Evolutionary conservation across 2,888 invertebrate species (phyloP), one percentile per base, ranked within the genome.

Genomic region (Rotaria magnacalcarata): DNA sequence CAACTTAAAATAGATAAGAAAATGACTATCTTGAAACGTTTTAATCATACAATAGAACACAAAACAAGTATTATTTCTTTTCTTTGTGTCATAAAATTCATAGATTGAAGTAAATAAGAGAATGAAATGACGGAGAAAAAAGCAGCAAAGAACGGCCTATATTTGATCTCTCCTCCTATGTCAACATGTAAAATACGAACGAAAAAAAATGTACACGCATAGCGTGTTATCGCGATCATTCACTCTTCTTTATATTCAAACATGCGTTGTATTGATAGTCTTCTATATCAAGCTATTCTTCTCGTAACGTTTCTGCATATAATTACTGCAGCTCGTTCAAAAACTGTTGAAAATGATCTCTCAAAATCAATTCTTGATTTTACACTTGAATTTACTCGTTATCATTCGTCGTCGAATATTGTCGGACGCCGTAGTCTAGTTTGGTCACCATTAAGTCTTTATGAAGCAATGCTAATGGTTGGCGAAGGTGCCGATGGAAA

Each of bases 381-480:
- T 47, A 80, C 80, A 10, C 10, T n/a, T 14, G 47, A n/a, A 21
- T 80, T 80, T n/a, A 47, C 47, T 47, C 80, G 80, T 47, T n/a
- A 47, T 47, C 80, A 80, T 43, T 80, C 80, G 4, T 80, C 47
- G n/a, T 14, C 80, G 2, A 8, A 80, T 80, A 8, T 80, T 47
- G 80, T 24, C 14, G 80, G 80, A n/a, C 80, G 80, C 11, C 80
- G 80, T 11, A 47, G 5, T 43, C 6, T 80, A 19, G 47, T 80
- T 14, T 80, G 80, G 80, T 80, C 80, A 14, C 80, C 80, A 47
- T 47, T 80, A n/a, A 80, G 80, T 80, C 80, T 80, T 10, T 80
- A 80, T 47, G 7, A 47, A n/a, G 80, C 80, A 10, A 80, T 43
- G 80, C 47, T 80, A 80, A 80, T 80, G 80, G 80, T 47, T n/a